phyloP scores from a whole-genome alignment of 2,797 vertebrate genomes.

The Centropyge bicolor region DNA sequence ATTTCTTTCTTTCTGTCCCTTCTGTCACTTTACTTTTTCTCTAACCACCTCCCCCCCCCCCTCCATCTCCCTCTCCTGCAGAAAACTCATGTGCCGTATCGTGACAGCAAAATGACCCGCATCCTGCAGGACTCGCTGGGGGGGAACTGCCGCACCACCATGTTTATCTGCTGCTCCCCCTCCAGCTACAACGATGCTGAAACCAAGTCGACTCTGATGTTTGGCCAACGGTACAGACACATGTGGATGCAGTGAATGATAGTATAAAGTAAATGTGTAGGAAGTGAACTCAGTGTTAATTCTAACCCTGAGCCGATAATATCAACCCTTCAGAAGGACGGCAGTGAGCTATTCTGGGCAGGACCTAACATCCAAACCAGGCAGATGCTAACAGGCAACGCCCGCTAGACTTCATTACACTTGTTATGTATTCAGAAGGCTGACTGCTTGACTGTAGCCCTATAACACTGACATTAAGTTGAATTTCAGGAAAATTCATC shows the following conservation, averaged over 20 bases:
- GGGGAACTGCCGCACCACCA: conserved; percentile 96
- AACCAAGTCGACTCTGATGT: conserved; percentile 97
- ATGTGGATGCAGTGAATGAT: not conserved
- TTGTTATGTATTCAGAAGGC: not conserved
- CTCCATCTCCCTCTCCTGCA: conserved; percentile 59
- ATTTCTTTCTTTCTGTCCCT: not conserved
- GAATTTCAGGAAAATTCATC: not conserved
- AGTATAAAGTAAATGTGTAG: not conserved
- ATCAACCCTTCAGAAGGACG: not conserved
- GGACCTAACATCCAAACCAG: not conserved
- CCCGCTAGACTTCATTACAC: not conserved
- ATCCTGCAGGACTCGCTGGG: conserved; percentile 98
- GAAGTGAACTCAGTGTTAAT: not conserved
- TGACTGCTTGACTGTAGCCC: no score
- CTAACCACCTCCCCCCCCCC: not conserved
- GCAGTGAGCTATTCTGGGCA: not conserved
- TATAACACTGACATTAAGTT: not conserved
- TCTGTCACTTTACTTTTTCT: not conserved
- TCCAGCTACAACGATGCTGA: conserved; percentile 95
- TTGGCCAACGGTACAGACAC: conserved; percentile 91
- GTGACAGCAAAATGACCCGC: conserved; percentile 97
- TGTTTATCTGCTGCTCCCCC: conserved; percentile 98
- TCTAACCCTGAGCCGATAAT: no score
- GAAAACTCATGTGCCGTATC: conserved; percentile 95
- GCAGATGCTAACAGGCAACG: not conserved